Evolutionary conservation across 37 sponge, comb jelly and placozoan genomes (phyloP).

Genomic region (Spongilla lacustris): DNA sequence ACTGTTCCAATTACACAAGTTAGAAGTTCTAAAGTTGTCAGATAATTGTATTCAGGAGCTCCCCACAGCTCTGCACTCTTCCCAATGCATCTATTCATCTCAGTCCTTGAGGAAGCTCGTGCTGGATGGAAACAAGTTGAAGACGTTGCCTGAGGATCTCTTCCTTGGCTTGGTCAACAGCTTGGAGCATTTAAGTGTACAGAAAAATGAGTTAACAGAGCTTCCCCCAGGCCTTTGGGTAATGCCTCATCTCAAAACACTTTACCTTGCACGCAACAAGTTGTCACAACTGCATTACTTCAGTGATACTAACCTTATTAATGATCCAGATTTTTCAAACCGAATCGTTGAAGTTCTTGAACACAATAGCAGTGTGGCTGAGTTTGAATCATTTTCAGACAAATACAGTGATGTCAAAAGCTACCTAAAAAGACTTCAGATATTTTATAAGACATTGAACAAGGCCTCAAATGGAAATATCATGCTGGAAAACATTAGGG

Average conservation of each 20-base stretch:
- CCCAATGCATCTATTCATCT: slow-evolving; percentile 30
- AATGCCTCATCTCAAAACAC: slow-evolving; percentile 39
- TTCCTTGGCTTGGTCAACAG: slow-evolving; percentile 24
- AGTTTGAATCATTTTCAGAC: too few relatives aligned
- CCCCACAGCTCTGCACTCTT: slow-evolving; percentile 19
- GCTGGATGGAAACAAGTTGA: slow-evolving; percentile 52
- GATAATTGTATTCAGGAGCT: slow-evolving; percentile 49
- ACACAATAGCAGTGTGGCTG: too few relatives aligned
- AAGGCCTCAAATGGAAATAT: too few relatives aligned
- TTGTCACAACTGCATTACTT: slow-evolving; percentile 57
- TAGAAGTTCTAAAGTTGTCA: slow-evolving; percentile 41
- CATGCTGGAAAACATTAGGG: too few relatives aligned
- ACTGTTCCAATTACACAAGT: slow-evolving; percentile 48
- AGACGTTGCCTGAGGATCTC: slow-evolving; percentile 53
- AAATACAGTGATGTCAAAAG: too few relatives aligned
- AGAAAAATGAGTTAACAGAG: slow-evolving; percentile 40
- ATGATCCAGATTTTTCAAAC: slow-evolving; percentile 25
- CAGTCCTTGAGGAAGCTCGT: slow-evolving; percentile 15
- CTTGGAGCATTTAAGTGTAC: slow-evolving; percentile 54
- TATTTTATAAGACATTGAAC: too few relatives aligned
- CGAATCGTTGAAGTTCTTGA: too few relatives aligned
- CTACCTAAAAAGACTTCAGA: too few relatives aligned
- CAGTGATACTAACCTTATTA: slow-evolving; percentile 39
- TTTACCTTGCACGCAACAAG: slow-evolving; percentile 53
- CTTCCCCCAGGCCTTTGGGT: slow-evolving; percentile 78